These are phyloP conservation scores for Rhinolophus ferrumequinum DNA, from an alignment of 2,113 vertebrate genomes.

Conservation along the genomic window DNA sequence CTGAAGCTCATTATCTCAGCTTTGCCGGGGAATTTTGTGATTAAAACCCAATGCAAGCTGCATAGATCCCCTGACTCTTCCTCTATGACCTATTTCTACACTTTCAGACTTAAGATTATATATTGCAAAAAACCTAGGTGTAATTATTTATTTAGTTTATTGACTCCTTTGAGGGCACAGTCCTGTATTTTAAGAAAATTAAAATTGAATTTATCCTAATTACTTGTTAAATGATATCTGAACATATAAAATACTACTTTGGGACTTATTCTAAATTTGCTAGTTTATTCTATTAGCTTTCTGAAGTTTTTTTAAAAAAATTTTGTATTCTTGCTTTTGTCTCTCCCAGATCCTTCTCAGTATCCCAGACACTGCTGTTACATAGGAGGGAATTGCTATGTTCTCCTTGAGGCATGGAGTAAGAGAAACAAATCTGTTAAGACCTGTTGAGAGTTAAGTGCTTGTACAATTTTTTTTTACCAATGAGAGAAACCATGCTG, in stretches of 20 bases:
- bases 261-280: not conserved
- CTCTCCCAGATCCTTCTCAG: not conserved
- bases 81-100: not conserved
- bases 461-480: not conserved
- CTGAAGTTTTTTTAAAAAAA: not conserved
- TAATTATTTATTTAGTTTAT: not conserved
- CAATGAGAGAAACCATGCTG: not conserved
- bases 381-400: not conserved
- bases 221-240: not conserved
- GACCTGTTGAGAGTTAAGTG: not conserved
- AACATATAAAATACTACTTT: conserved; percentile 26
- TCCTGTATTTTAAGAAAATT: not conserved
- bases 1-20: not conserved
- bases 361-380: not conserved
- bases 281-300: not conserved
- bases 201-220: not conserved
- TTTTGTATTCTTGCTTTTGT: not conserved
- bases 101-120: not conserved
- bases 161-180: not conserved
- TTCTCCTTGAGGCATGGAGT: not conserved
- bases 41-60: not conserved
- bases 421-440: not conserved
- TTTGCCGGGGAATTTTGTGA: not conserved
- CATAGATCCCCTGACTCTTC: not conserved
- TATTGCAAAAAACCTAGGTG: not conserved